Base-by-base conservation (phyloP, 92 coral and sea anemone genomes). In the Epizoanthus rinbou region DNA sequence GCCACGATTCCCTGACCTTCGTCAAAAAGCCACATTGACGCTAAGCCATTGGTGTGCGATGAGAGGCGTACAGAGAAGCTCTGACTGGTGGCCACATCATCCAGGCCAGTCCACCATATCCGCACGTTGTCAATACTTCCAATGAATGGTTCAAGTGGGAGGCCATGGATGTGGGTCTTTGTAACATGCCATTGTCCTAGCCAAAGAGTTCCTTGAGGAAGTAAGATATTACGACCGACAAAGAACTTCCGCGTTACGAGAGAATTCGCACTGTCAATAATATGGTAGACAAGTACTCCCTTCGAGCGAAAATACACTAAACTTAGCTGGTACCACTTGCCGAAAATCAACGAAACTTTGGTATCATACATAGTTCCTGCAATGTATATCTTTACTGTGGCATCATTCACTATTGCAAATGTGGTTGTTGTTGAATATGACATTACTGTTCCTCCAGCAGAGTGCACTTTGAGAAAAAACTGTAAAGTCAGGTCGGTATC, bases 181-280 rank as follows among this genome's bases (percentile, higher is more conserved):
- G 93, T 90, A 16, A 85, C 87, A 37, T 86, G 88, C 93, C 93
- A 90, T 16, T 83, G 87, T 9, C 93, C 93, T 15, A 90, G 24
- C 74, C 90, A 86, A 57, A 90, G 75, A 0, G 87, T 79, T 37
- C 93, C 93, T n/a, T 86, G 88, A 7, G 88, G 54, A 21, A 71
- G 63, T 23, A 82, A 86, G 70, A 85, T 70, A 54, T 64, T 80
- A 19, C 73, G 74, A 9, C 88, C 88, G 11, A 90, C 81, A 74
- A 86, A 85, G 56, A 90, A 72, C 31, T 81, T 79, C 64, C 75
- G 81, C 4, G 89, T 85, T 31, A 56, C 57, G 22, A 86, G 37
- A 39, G 15, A 8, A 70, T 81, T 83, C 25, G 57, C 39, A 43
- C 70, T 68, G 69, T 80, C 86, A 17, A 73, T 39, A 18, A 76